Evolutionary conservation across 1,140 invertebrate genomes (phyloP).

Genomic region (Probaryconus sp.): DNA sequence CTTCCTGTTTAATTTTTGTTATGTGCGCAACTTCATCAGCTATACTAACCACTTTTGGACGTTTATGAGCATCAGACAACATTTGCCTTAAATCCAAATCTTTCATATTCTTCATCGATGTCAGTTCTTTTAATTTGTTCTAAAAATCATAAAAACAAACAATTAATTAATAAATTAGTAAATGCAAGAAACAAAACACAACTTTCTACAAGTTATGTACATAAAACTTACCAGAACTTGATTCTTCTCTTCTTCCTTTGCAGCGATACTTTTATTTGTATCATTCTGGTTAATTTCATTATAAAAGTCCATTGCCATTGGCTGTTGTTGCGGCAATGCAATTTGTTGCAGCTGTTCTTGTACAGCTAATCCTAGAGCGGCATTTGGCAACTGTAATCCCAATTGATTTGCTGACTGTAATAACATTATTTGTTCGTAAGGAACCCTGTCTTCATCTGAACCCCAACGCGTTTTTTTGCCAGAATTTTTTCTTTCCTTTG

Average conservation of each 20-base stretch:
- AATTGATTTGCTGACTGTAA: conserved; percentile 73
- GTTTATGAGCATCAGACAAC: conserved; percentile 63
- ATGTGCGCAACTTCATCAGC: conserved; percentile 71
- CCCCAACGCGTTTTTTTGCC: conserved; percentile 77
- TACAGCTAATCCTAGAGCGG: conserved; percentile 67
- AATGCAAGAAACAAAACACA: no score
- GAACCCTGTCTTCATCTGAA: conserved; percentile 76
- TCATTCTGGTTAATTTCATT: conserved; percentile 72
- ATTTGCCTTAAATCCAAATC: conserved; percentile 73
- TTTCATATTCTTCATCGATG: conserved; percentile 52
- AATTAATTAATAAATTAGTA: conserved; percentile 4
- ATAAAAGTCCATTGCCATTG: conserved; percentile 69
- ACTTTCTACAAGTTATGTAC: no score
- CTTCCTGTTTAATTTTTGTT: conserved; percentile 71
- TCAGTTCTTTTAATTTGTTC: conserved; percentile 60
- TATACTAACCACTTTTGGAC: conserved; percentile 67
- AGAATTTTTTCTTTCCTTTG: conserved; percentile 69
- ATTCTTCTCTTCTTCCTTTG: conserved; percentile 78
- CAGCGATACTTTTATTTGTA: conserved; percentile 72
- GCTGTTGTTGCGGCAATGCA: conserved; percentile 48
- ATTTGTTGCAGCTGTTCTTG: conserved; percentile 66
- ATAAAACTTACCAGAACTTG: conserved; percentile 59
- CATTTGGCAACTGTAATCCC: conserved; percentile 69
- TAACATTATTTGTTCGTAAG: conserved; percentile 76
- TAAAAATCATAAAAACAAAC: conserved; percentile 35